Base-by-base conservation (phyloP, 1,140 invertebrate species). In the Mercenaria mercenaria region DNA sequence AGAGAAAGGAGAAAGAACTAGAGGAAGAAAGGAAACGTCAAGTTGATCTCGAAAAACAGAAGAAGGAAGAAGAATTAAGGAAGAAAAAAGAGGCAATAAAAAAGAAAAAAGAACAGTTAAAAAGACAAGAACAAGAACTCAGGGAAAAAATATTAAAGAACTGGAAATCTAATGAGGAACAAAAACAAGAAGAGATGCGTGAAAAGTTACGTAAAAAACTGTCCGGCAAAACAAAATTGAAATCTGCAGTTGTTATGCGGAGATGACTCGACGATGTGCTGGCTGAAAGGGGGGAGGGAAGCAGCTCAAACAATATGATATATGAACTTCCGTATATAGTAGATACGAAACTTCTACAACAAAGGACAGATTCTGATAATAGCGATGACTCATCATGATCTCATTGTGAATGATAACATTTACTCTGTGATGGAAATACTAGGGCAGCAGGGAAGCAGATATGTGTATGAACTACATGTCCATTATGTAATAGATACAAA, bases 61-160 rank as follows among this genome's bases (percentile, higher is more conserved):
- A 47, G 39, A 74, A 82, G 41, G 83, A 86, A 59, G 89, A 90
- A 61, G 77, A 80, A 43, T 50, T 81, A 26, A 56, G 50, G 69
- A 43, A 56, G 79, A 86, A 76, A 43, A 74, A 64, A 26, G 83
- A 90, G 76, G 59, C 76, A n/a, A 47, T 87, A 32, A 80, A 59
- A 34, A 74, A 64, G 34, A 80, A 82, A 39, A 86, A 86, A 80
- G 83, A 82, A 76, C 76, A 67, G 1, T 64, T 90, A 32, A 47
- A 69, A 52, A 86, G 50, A 76, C 83, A 90, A 59, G 83, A 90
- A 52, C 72, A 90, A n/a, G 83, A 90, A 41, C 83, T 85, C 39
- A 83, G 83, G 61, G 81, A 90, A 43, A 85, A 85, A 80, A 90
- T 85, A 11, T 50, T 90, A n/a, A 85, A 85, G 37, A 90, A 85